phyloP scores from a whole-genome alignment of 2,888 invertebrate species.

The Amorpha juglandis region DNA sequence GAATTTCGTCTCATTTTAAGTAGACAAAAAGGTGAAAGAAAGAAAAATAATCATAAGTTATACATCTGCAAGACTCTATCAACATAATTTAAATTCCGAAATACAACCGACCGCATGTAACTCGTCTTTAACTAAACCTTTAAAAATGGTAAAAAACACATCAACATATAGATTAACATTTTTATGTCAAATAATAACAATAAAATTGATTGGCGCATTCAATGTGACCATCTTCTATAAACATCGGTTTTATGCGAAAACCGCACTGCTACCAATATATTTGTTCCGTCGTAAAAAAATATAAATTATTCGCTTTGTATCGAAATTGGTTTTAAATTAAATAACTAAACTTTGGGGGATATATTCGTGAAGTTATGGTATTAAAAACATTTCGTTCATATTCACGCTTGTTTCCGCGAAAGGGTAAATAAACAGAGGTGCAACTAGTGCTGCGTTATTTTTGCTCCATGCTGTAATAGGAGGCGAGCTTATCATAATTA shows the following conservation, averaged over 20 bases:
- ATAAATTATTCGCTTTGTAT: neutral
- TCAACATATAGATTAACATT: conserved; percentile 20
- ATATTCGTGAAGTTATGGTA: too few relatives aligned
- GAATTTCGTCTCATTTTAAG: too few relatives aligned
- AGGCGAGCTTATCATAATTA: too few relatives aligned
- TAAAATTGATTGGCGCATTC: conserved; percentile 17
- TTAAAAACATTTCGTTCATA: too few relatives aligned
- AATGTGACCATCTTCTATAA: neutral
- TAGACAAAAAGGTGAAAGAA: too few relatives aligned
- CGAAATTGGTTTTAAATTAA: neutral
- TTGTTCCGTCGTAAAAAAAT: conserved; percentile 1
- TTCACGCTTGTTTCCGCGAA: too few relatives aligned
- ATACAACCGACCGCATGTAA: neutral
- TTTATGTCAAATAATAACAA: conserved; percentile 6
- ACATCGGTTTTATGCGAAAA: conserved; percentile 2
- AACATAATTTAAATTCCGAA: neutral
- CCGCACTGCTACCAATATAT: neutral
- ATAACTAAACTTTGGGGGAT: too few relatives aligned
- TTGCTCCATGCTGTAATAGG: too few relatives aligned
- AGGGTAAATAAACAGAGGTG: too few relatives aligned
- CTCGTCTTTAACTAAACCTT: neutral
- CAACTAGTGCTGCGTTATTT: too few relatives aligned
- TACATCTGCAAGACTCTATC: too few relatives aligned
- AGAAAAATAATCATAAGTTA: too few relatives aligned
- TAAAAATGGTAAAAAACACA: conserved; percentile 14